Conservation (phyloP, 2,888 invertebrate species). For the Tyria jacobaeae region DNA sequence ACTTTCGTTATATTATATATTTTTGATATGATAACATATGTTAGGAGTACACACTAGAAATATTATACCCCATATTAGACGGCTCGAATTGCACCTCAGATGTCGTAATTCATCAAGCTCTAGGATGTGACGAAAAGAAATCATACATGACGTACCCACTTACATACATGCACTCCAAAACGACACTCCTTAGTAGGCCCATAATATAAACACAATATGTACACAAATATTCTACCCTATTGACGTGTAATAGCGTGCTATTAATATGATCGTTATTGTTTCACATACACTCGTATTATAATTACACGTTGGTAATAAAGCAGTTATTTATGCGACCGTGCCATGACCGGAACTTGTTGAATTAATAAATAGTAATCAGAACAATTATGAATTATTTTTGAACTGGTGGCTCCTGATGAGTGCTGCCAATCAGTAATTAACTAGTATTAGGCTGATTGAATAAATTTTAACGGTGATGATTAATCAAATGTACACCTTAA, state of each 20-base stretch:
- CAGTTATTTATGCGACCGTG: slow-evolving; percentile 23
- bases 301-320: slow-evolving; percentile 15
- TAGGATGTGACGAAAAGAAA: no score
- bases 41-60: no score
- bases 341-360: slow-evolving; percentile 31
- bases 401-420: background rate
- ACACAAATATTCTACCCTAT: background rate
- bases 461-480: background rate
- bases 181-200: no score
- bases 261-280: slow-evolving; percentile 16
- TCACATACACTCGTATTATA: slow-evolving; percentile 15
- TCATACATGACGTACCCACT: no score
- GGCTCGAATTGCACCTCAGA: no score
- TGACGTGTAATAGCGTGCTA: slow-evolving; percentile 11
- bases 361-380: slow-evolving; percentile 34
- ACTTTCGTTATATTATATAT: no score
- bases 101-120: no score
- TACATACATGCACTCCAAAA: no score
- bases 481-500: background rate
- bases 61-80: no score
- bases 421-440: background rate
- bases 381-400: slow-evolving; percentile 10
- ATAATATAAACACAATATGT: background rate
- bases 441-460: background rate
- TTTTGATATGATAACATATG: no score